Base-by-base conservation (phyloP, 2,113 vertebrate species). In the Ciconia maguari region DNA sequence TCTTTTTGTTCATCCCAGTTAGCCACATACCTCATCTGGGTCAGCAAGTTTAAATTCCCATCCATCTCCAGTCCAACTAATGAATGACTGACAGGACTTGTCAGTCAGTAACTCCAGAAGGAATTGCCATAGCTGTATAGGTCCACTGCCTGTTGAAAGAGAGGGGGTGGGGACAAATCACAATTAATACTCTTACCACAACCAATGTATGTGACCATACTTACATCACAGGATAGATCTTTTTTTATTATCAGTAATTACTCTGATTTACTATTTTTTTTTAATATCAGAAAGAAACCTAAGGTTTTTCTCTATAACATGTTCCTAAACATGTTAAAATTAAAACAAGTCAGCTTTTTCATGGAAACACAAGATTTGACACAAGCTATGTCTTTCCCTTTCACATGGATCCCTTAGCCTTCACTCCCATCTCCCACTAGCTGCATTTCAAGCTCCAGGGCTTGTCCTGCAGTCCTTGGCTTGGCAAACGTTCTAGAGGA, bases 11-110 rank as follows among this genome's bases (percentile, higher is more conserved):
- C 11, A 48, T 51, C 25, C 30, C 36, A 61, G 3, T 52, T 34
- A 78, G 65, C 57, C 57, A 97, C 97, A 26, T 95, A 99, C 99
- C 98, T 99, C 99, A 36, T 99, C 99, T 3, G 99, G 99, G 90
- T 99, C 99, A 24, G 98, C 98, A 12, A 99, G 99, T 95, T 99
- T 99, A 41, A 99, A 99, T 77, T 99, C 99, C 99, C 99, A 99
- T 36, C 99, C 99, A 20, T 99, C 99, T 75, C 99, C 98, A 1
- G 99, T 99, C 99, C 99, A 99, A 52, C 99, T 99, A 94, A 99
- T 99, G 96, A 99, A 99, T 1, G 98, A 94, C 90, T 99, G 99
- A 95, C 99, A 99, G 36, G 98, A 98, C 42, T 98, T 98, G 96
- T 99, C 99, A 0, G 99, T 99, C 77, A 99, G 97, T 65, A 99